A percentile compares a stretch with the other conserved stretches of the same genome.
Evolutionary conservation across 2,113 vertebrate genomes (phyloP).

Genomic region (Azemiops feae): DNA sequence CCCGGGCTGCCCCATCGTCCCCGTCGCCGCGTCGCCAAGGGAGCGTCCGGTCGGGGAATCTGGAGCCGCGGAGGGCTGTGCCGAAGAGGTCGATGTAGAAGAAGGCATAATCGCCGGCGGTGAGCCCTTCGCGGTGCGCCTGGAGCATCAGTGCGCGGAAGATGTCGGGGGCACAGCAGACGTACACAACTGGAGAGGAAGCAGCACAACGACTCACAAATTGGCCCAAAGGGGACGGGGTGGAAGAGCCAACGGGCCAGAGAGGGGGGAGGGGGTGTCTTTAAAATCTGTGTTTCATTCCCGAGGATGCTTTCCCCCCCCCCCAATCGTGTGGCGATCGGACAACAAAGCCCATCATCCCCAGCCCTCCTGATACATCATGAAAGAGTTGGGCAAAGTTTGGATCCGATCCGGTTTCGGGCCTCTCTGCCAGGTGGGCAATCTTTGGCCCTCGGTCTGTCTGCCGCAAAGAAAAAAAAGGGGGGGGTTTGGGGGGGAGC

Average conservation of each 20-base stretch:
- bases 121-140: constrained; percentile 73
- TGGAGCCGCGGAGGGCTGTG: constrained; percentile 70
- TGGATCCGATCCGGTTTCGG: not conserved
- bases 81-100: constrained; percentile 91
- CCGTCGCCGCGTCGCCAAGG: constrained; percentile 83
- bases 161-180: constrained; percentile 82
- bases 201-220: no score
- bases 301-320: not conserved
- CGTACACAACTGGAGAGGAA: constrained; percentile 81
- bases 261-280: not conserved
- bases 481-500: no score
- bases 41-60: constrained; percentile 44
- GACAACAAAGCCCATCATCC: not conserved
- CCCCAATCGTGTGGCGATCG: not conserved
- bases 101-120: constrained; percentile 82
- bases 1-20: constrained; percentile 72
- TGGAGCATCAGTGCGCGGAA: constrained; percentile 86
- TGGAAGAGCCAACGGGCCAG: no score
- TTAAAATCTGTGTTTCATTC: not conserved
- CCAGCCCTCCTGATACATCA: not conserved
- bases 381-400: not conserved
- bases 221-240: no score
- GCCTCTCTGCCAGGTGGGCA: not conserved
- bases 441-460: not conserved
- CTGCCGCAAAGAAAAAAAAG: not conserved